Evolutionary conservation across 2,113 vertebrate genomes (phyloP), one percentile per base, ranked within the genome.

Genomic region (Nothoprocta pentlandii): DNA sequence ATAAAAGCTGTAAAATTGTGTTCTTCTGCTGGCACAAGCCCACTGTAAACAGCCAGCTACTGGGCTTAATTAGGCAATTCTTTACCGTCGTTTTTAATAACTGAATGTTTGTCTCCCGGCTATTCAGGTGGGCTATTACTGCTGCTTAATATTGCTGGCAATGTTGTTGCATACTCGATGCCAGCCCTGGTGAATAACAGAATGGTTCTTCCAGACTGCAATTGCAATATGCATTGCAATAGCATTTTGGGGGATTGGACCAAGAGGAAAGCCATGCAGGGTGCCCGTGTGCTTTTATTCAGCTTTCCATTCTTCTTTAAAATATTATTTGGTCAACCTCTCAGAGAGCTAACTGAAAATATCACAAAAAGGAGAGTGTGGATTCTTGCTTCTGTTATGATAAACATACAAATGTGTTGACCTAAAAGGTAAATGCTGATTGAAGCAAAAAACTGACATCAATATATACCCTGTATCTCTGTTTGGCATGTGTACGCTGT

Each of bases 111-210:
- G 87, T 96, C 93, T 95, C 89, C 77, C 66, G 69, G 81, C 80
- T 96, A 91, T 96, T 91, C 90, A 96, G 84, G 92, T 89, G 92
- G 90, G 94, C 94, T 95, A 77, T 96, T 95, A 94, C 83, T 67
- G 87, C 90, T 95, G 91, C 88, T 95, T 92, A 85, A 93, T 96
- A 91, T 95, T 95, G 73, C 96, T 93, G 92, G 89, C 94, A 94
- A 44, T 79, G 87, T 81, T 93, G 53, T 58, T 82, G 19, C 69
- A 10, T 39, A 30, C 86, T 69, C 70, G 80, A 54, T 15, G 85
- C 93, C 89, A 94, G 63, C 3, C 1, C 61, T 92, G 91, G 92
- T 93, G 86, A 86, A 84, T 63, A 87, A 19, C 15, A 67, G 74
- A 53, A 39, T 0, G 75, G 94, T 92, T 95, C 49, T 96, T 80